A percentile compares a stretch with the other conserved stretches of the same genome.
Conservation (phyloP, 2,113 vertebrate genomes). For the Beaufortia kweichowensis region DNA sequence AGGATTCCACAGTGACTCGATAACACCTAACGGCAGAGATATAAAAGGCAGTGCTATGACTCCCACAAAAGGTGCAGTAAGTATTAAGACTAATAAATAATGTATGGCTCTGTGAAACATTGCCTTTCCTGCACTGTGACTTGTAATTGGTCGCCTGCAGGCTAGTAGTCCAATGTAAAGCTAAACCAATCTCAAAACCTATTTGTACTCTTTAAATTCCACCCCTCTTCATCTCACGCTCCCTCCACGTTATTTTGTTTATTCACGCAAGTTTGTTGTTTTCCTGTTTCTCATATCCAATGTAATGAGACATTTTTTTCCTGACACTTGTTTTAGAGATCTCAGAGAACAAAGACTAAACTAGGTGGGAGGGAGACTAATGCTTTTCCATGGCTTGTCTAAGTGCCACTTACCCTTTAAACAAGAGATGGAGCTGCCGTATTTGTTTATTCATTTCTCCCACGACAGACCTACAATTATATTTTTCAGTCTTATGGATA, state of each 20-base stretch:
- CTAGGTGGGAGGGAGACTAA: constrained; percentile 18
- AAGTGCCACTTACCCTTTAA: constrained; percentile 56
- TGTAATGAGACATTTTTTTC: constrained; percentile 31
- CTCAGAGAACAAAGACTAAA: constrained; percentile 26
- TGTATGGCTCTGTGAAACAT: constrained; percentile 50
- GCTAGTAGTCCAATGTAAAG: constrained; percentile 34
- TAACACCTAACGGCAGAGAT: background rate
- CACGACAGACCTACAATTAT: constrained; percentile 30
- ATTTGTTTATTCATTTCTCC: constrained; percentile 46
- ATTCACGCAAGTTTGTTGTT: constrained; percentile 25
- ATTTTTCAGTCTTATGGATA: constrained; percentile 47
- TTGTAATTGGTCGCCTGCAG: constrained; percentile 54
- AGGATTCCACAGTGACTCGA: constrained; percentile 4
- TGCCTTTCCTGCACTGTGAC: constrained; percentile 63
- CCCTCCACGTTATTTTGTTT: background rate
- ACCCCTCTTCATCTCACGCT: background rate
- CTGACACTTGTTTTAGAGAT: constrained; percentile 44
- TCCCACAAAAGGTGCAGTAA: constrained; percentile 40
- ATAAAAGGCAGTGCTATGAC: constrained; percentile 7
- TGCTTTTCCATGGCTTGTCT: constrained; percentile 22
- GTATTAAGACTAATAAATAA: constrained; percentile 53
- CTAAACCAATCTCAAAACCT: constrained; percentile 30
- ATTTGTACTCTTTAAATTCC: background rate
- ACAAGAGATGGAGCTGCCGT: constrained; percentile 43
- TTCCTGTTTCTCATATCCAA: background rate